Percentiles rank a stretch among this genome's conserved stretches.
Evolutionary conservation across 2,888 invertebrate species (phyloP).

Genomic region (Lypha dubia): DNA sequence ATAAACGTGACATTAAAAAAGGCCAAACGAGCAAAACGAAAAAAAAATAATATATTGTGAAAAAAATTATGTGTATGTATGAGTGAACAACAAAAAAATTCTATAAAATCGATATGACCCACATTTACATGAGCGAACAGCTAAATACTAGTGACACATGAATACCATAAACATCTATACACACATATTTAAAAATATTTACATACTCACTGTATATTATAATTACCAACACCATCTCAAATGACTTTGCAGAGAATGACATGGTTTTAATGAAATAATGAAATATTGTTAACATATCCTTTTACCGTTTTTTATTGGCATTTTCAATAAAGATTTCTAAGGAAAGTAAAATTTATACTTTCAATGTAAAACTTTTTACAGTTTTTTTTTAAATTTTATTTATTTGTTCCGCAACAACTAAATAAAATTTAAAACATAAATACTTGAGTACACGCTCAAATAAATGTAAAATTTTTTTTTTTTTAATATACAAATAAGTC

Average conservation of each 20-base stretch:
- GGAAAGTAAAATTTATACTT: neutral
- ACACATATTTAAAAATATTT: neutral
- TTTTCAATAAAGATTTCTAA: neutral
- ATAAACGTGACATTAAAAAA: slow-evolving; percentile 53
- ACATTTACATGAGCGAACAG: slow-evolving; percentile 48
- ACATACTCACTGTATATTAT: neutral
- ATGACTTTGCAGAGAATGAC: slow-evolving; percentile 32
- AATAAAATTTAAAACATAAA: no score
- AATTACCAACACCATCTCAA: slow-evolving; percentile 32
- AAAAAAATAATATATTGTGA: slow-evolving; percentile 14
- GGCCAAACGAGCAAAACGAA: slow-evolving; percentile 31
- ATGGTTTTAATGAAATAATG: slow-evolving; percentile 37
- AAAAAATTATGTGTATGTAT: neutral
- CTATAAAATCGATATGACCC: slow-evolving; percentile 67
- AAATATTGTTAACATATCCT: slow-evolving; percentile 38
- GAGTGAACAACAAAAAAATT: slow-evolving; percentile 5
- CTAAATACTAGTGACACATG: slow-evolving; percentile 30
- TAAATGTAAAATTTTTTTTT: no score
- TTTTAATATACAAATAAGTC: no score
- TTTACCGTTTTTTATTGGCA: neutral
- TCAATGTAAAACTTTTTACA: neutral
- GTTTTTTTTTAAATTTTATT: no score
- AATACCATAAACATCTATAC: slow-evolving; percentile 19
- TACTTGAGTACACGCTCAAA: no score
- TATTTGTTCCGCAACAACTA: no score